phyloP scores from a whole-genome alignment of 2,888 invertebrate species.

The Papilio elwesi region DNA sequence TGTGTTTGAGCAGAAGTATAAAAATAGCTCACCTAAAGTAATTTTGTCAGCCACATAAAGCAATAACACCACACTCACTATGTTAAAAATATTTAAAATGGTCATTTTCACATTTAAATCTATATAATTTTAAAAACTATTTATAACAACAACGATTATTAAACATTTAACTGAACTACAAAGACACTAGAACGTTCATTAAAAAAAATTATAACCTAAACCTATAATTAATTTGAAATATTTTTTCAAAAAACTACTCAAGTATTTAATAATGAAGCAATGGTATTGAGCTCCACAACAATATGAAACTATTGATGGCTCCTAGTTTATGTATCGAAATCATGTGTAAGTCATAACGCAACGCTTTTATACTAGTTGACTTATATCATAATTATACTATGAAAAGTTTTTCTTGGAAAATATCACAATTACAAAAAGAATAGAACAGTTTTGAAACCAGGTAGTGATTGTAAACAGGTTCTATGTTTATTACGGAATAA shows the following conservation, averaged over 20 bases:
- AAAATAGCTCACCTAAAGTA: constrained; percentile 10
- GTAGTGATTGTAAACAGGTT: constrained; percentile 4
- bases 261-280: not conserved
- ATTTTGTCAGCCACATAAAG: not conserved
- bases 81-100: not conserved
- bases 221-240: not conserved
- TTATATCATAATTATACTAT: not conserved
- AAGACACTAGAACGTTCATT: not conserved
- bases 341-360: constrained; percentile 7
- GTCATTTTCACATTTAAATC: constrained; percentile 7
- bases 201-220: not conserved
- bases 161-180: no score
- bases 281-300: not conserved
- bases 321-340: not conserved
- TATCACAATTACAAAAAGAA: constrained; percentile 23
- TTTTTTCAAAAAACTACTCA: not conserved
- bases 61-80: constrained; percentile 16
- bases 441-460: constrained; percentile 28
- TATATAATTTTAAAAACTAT: not conserved
- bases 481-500: constrained; percentile 18
- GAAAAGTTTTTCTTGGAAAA: constrained; percentile 29
- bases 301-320: not conserved
- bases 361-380: constrained; percentile 23
- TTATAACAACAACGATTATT: no score
- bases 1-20: not conserved